Percentiles rank a stretch among this genome's conserved stretches.
Evolutionary conservation across 2,888 invertebrate genomes (phyloP).

Genomic region (Petrophora chlorosata): DNA sequence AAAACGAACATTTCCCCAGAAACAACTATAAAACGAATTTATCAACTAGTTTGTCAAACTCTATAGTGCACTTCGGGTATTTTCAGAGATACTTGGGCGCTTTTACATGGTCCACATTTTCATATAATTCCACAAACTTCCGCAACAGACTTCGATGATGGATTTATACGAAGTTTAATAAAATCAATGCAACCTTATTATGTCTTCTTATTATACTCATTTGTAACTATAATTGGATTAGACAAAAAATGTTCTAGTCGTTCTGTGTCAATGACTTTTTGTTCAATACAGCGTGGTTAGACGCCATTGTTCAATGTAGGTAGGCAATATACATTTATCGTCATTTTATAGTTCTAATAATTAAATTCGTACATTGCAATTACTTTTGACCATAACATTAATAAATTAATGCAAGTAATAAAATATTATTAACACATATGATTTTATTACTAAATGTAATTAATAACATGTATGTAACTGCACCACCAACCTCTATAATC

Average conservation of each 20-base stretch:
- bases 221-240: constrained; percentile 20
- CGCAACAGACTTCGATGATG: constrained; percentile 16
- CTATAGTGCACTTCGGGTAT: too few species aligned
- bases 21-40: too few species aligned
- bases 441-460: too few species aligned
- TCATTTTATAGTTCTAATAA: too few species aligned
- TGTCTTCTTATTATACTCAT: constrained; percentile 19
- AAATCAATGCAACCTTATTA: constrained; percentile 12
- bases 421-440: too few species aligned
- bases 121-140: constrained; percentile 28
- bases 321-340: neutral
- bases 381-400: too few species aligned
- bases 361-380: too few species aligned
- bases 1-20: neutral
- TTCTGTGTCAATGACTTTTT: constrained; percentile 31
- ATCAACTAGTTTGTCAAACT: too few species aligned
- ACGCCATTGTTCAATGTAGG: neutral
- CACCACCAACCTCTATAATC: too few species aligned
- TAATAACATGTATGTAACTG: too few species aligned
- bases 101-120: constrained; percentile 17
- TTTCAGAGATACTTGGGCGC: too few species aligned
- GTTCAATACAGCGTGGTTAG: constrained; percentile 3
- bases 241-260: constrained; percentile 16
- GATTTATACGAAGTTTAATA: constrained; percentile 9
- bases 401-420: too few species aligned